Base-by-base conservation (phyloP, 2,113 vertebrate genomes). In the Dryoscopus gambensis region DNA sequence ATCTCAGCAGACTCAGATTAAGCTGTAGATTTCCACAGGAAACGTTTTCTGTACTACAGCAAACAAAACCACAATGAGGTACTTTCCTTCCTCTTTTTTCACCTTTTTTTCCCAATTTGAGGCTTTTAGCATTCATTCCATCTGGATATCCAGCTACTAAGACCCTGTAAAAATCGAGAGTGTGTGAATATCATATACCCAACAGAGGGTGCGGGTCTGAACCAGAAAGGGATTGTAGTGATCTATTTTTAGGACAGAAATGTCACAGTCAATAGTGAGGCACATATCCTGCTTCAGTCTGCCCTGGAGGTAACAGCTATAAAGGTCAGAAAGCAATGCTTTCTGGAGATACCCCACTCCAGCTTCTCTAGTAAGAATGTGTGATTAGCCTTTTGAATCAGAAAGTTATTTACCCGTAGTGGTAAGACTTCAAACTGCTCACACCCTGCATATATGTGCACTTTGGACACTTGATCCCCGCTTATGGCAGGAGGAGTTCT, bases 231-330 rank as follows among this genome's bases (percentile, higher is more conserved):
- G 75, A 95, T 47, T 75, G 76, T 81, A 90, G 89, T 37, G 42
- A 68, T 94, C 89, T 96, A 95, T 92, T 95, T 94, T 96, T 92
- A 91, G 95, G 84, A 87, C 84, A 94, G 53, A 87, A 95, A 95
- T 95, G 89, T 89, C 95, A 95, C 77, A 87, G 84, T 81, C 91
- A 89, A 56, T 68, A 96, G 91, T 20, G 60, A 93, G 84, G 89
- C 80, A 95, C 77, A 92, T 50, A 95, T 53, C 93, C 87, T 91
- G 93, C 94, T 89, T 89, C 56, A 8, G 60, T 91, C 60, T 94
- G 86, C 87, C 93, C 89, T 84, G 57, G 47, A 95, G 89, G 60
- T 63, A 95, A 81, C 68, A 94, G 76, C 56, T 95, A 63, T 87
- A 94, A 92, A 97, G 95, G 95, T 94, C 96, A 97, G 76, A 92